phyloP scores from a whole-genome alignment of 2,888 invertebrate species.

The Lepidocyrtoides sp. region DNA sequence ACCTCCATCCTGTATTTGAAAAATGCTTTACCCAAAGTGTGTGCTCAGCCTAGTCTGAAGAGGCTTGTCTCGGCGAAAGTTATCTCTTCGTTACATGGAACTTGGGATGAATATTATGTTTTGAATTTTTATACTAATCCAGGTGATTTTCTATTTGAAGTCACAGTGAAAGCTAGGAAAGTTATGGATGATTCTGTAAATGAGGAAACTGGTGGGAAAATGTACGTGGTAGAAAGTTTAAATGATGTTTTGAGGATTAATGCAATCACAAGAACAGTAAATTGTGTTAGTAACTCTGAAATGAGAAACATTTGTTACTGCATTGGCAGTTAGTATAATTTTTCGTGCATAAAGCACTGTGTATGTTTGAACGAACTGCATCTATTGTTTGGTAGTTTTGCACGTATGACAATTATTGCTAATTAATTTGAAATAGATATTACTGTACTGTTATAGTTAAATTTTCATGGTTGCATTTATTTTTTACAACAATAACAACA shows the following conservation, averaged over 20 bases:
- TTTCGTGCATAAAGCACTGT: too few species aligned
- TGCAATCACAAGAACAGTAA: constrained; percentile 79
- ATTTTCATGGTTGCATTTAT: too few species aligned
- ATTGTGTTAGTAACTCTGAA: constrained; percentile 71
- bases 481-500: too few species aligned
- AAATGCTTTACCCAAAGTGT: constrained; percentile 57
- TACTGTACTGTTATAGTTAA: too few species aligned
- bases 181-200: neutral
- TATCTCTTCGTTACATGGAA: neutral
- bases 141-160: constrained; percentile 82
- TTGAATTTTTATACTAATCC: constrained; percentile 78
- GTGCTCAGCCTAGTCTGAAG: constrained; percentile 56
- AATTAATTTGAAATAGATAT: too few species aligned
- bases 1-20: constrained; percentile 58
- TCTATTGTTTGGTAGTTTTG: too few species aligned
- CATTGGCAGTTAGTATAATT: too few species aligned
- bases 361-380: too few species aligned
- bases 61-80: constrained; percentile 69
- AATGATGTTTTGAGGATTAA: constrained; percentile 80
- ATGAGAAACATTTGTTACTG: constrained; percentile 81
- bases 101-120: constrained; percentile 56
- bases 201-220: neutral
- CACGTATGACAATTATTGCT: too few species aligned
- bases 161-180: constrained; percentile 54
- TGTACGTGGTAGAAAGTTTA: neutral